Percentiles rank a stretch among this genome's conserved stretches.
These are phyloP conservation scores for Myopa testacea DNA, from an alignment of 2,888 invertebrate species.

Conservation along the genomic window DNA sequence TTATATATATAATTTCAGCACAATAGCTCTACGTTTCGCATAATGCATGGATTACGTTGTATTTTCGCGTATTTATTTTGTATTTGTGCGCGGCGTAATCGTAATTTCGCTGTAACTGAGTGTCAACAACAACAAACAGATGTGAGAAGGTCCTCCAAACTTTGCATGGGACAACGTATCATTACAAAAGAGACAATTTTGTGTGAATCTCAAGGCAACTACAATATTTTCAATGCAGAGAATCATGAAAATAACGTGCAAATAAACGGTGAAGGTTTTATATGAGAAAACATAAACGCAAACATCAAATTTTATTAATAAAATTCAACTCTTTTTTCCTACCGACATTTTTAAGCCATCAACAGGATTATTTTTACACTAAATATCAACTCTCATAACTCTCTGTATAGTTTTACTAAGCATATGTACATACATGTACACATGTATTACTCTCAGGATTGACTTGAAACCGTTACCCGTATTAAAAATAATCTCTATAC, in stretches of 20 bases:
- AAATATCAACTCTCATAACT: no score
- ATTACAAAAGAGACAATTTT: constrained; percentile 31
- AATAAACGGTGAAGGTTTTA: constrained; percentile 35
- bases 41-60: not conserved
- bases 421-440: no score
- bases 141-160: not conserved
- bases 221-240: constrained; percentile 30
- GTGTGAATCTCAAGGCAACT: constrained; percentile 13
- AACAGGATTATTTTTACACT: no score
- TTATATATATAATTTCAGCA: not conserved
- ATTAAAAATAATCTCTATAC: no score
- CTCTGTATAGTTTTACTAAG: no score
- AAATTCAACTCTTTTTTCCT: no score
- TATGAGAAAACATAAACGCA: constrained; percentile 1
- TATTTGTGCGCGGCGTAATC: constrained; percentile 7
- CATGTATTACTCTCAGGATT: not conserved
- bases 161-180: not conserved
- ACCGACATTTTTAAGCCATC: no score
- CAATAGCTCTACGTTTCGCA: not conserved
- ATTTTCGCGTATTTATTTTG: not conserved
- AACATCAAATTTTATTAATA: no score
- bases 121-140: constrained; percentile 21
- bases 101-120: constrained; percentile 16
- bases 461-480: not conserved
- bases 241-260: constrained; percentile 19